These are phyloP conservation scores for Mythimna ferrago DNA, from an alignment of 2,888 invertebrate species.

Conservation along the genomic window DNA sequence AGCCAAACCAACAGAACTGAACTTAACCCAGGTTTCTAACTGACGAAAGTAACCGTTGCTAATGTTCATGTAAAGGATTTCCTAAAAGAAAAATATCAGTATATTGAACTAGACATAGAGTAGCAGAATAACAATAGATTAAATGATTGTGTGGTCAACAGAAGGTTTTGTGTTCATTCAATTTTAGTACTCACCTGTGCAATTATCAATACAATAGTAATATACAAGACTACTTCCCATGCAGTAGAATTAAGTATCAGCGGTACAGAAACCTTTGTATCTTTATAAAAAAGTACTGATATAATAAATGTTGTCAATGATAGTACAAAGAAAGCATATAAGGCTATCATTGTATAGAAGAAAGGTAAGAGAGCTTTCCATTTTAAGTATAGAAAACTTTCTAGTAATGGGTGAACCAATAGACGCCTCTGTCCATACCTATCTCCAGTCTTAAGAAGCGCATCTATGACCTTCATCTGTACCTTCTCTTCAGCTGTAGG, in stretches of 20 bases:
- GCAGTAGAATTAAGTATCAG: slow-evolving; percentile 28
- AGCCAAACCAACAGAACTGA: too few relatives aligned
- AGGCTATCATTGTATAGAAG: too few relatives aligned
- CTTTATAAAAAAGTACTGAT: slow-evolving; percentile 55
- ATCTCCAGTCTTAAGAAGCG: too few relatives aligned
- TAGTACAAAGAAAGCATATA: slow-evolving; percentile 82
- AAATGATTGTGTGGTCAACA: not conserved
- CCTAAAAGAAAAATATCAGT: slow-evolving; percentile 75
- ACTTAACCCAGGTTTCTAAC: slow-evolving; percentile 89
- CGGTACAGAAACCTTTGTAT: slow-evolving; percentile 30
- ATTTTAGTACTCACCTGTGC: slow-evolving; percentile 44
- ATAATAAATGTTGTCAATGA: slow-evolving; percentile 81
- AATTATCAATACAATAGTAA: slow-evolving; percentile 44
- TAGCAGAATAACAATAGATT: not conserved
- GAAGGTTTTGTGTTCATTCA: not conserved
- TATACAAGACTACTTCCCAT: slow-evolving; percentile 47
- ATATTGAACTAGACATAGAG: not conserved
- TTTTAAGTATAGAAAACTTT: too few relatives aligned
- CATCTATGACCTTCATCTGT: too few relatives aligned
- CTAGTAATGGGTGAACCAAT: too few relatives aligned
- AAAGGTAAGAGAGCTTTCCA: too few relatives aligned
- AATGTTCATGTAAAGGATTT: slow-evolving; percentile 84
- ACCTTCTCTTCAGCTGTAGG: slow-evolving; percentile 72
- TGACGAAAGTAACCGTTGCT: slow-evolving; percentile 83
- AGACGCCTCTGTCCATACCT: too few relatives aligned